Evolutionary conservation across 2,888 invertebrate species (phyloP), one percentile per base, ranked within the genome.

Genomic region (Argyra leucocephala): DNA sequence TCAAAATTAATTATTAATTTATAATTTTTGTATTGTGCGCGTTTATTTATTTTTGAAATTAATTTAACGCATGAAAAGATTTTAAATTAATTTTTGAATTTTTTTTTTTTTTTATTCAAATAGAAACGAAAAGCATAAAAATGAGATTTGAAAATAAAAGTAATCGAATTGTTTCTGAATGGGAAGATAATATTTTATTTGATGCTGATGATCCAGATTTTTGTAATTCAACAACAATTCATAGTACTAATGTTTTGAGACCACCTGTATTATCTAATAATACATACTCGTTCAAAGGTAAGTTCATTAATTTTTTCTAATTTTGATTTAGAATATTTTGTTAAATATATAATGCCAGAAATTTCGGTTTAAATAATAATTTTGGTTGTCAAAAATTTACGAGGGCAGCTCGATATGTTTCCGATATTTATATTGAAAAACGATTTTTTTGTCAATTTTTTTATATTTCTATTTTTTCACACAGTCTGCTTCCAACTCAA

Each of bases 201-300:
- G 79, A 79, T 72, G 75, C 76, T 48, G 79, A 79, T 70, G 79
- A 79, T 74, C 78, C 79, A 61, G 79, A 79, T 73, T 79, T 79
- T 69, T 76, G 75, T 66, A 73, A 72, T 68, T 70, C 72, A 22
- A 69, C 73, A 31, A 68, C 72, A 24, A 72, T 64, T 24, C 64
- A 66, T 26, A 63, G 69, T 67, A 69, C 67, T 70, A 70, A 72
- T 69, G 73, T 72, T 67, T 64, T 75, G 63, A 70, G 70, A 66
- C 67, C 68, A 21, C 65, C 65, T 31, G 66, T 57, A 48, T 64
- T 64, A 48, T 58, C 61, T 2, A 66, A 36, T 21, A 65, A 60
- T 48, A 59, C 66, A 63, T 64, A 59, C 23, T 37, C 66, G 22
- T 63, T 67, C 18, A 68, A 68, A 64, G 65, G 68, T 68, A 66